Base-by-base conservation (phyloP, 1,140 invertebrate species). In the Trachymyrmex septentrionalis region DNA sequence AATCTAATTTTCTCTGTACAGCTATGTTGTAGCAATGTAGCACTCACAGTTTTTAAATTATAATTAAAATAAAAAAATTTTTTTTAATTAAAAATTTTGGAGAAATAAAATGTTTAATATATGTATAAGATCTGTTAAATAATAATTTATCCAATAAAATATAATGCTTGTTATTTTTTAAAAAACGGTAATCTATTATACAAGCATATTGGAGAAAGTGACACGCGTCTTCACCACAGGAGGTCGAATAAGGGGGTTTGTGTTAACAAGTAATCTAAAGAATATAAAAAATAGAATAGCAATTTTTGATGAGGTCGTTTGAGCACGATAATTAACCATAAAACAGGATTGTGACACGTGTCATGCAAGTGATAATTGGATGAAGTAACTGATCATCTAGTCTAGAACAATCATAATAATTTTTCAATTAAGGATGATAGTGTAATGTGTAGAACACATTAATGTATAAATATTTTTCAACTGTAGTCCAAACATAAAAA, bases 211-310 rank as follows among this genome's bases (percentile, higher is more conserved):
- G 59, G 30, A 91, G 88, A 87, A 85, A 86, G 67, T 81, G 93
- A 75, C 89, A 90, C 91, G 92, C 91, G 93, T 88, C 91, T 91
- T 81, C 93, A 67, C 94, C 86, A 61, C 93, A 90, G 94, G 94
- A 92, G 94, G 94, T 92, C 89, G 69, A 50, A 86, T 91, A 84
- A 85, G 78, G 81, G 61, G 88, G 87, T 92, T 91, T 87, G 90
- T 92, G 90, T 92, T 94, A 94, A 92, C 92, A 93, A 94, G 92
- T 93, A 93, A 91, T 90, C 89, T 93, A 94, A 94, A 91, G 66
- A 90, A 87, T 90, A 86, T 88, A 88, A 91, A 89, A 87, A 91
- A 87, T 81, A 71, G 88, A 86, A 89, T 87, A 86, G 72, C 57
- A 82, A 86, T 64, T 82, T 73, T 64, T 44, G 44, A 44, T 55